Conservation (phyloP, 2,113 vertebrate species). For the Misgurnus anguillicaudatus region DNA sequence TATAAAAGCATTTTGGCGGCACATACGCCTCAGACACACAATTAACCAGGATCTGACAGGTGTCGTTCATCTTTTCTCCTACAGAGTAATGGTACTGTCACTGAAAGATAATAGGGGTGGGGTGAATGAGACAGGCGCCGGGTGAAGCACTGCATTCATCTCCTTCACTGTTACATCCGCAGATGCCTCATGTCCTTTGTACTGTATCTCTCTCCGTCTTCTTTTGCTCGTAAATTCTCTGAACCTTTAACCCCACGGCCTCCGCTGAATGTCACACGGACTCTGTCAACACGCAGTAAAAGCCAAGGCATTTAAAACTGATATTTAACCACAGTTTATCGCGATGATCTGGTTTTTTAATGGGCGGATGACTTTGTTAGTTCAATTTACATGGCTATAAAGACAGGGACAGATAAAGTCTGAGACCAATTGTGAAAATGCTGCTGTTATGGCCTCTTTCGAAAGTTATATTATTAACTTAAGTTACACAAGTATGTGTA, state of each 20-base stretch:
- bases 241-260: neutral
- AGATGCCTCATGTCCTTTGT: constrained; percentile 5
- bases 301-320: neutral
- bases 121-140: constrained; percentile 36
- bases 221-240: constrained; percentile 6
- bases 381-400: neutral
- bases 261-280: constrained; percentile 20
- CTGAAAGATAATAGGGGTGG: constrained; percentile 89
- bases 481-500: no score
- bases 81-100: constrained; percentile 97
- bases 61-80: constrained; percentile 92
- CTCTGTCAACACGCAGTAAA: neutral
- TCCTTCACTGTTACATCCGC: constrained; percentile 27
- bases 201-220: constrained; percentile 22
- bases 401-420: no score
- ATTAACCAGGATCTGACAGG: constrained; percentile 93
- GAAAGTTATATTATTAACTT: no score
- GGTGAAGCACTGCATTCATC: constrained; percentile 35
- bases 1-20: constrained; percentile 51
- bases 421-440: no score
- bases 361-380: neutral
- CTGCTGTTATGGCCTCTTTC: no score
- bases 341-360: neutral
- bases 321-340: neutral
- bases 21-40: constrained; percentile 39